phyloP scores from a whole-genome alignment of 2,797 vertebrate genomes.

The Florisuga fusca region DNA sequence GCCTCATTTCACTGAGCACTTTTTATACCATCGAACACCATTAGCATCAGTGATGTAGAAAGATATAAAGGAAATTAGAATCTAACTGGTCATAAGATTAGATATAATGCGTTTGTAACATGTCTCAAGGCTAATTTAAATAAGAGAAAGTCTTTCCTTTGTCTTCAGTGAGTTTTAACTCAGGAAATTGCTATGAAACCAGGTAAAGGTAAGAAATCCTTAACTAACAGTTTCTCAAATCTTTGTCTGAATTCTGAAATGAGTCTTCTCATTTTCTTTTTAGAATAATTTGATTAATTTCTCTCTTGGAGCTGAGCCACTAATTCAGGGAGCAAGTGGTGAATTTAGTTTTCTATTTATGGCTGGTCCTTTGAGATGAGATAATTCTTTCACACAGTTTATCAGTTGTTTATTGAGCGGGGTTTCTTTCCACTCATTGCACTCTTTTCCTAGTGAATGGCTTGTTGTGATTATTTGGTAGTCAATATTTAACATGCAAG shows the following conservation, averaged over 20 bases:
- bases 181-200: neutral
- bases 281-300: conserved; percentile 43
- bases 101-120: neutral
- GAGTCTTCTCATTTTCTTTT: neutral
- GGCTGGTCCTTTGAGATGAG: conserved; percentile 39
- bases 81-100: neutral
- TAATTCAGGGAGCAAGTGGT: conserved; percentile 8
- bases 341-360: conserved; percentile 45
- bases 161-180: neutral
- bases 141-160: neutral
- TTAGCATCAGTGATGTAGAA: neutral
- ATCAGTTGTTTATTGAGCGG: conserved; percentile 10
- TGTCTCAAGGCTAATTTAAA: neutral
- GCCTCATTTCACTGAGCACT: neutral
- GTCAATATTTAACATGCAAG: conserved; percentile 61
- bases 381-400: conserved; percentile 53
- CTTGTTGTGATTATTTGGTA: conserved; percentile 47
- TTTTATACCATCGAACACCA: neutral
- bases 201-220: neutral
- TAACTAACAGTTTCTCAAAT: neutral
- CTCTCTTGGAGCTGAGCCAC: conserved; percentile 32
- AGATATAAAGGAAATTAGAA: neutral
- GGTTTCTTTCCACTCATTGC: neutral
- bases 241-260: conserved; percentile 17
- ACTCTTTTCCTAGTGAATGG: neutral